Evolutionary conservation across 1,140 invertebrate species (phyloP).

Genomic region (Eurosta solidaginis): DNA sequence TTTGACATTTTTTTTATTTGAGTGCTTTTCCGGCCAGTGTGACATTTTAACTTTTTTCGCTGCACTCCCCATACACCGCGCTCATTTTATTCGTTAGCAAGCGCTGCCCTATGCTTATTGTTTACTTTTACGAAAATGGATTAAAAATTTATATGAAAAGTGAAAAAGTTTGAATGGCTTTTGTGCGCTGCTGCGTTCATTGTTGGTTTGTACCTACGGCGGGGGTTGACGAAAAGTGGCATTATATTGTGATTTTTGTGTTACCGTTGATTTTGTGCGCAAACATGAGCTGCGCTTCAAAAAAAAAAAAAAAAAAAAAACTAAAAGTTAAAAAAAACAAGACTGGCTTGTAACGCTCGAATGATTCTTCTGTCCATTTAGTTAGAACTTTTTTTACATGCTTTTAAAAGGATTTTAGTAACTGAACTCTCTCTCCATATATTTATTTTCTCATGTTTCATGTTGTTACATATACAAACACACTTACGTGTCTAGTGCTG

Average conservation of each 20-base stretch:
- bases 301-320: too few relatives aligned
- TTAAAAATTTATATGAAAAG: conserved; percentile 31
- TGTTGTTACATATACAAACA: too few relatives aligned
- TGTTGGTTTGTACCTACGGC: neutral
- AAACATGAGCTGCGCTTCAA: too few relatives aligned
- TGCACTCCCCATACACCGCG: neutral
- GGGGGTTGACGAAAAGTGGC: too few relatives aligned
- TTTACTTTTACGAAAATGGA: conserved; percentile 17
- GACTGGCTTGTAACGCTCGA: neutral
- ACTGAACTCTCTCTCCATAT: neutral
- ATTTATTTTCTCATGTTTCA: neutral
- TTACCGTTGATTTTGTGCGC: too few relatives aligned
- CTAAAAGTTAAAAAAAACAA: too few relatives aligned
- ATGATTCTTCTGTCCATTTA: neutral
- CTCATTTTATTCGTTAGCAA: too few relatives aligned
- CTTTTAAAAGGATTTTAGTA: neutral
- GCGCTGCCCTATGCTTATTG: conserved; percentile 18
- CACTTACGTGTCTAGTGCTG: neutral
- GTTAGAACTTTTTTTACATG: neutral
- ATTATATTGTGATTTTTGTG: neutral
- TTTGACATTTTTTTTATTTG: neutral
- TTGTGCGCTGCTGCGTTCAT: neutral
- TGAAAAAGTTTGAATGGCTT: conserved; percentile 29
- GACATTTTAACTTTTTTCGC: conserved; percentile 13
- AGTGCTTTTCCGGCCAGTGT: neutral